Percentiles rank a stretch among this genome's conserved stretches.
Evolutionary conservation across 2,888 invertebrate genomes (phyloP).

Genomic region (Taphrorychus bicolor): DNA sequence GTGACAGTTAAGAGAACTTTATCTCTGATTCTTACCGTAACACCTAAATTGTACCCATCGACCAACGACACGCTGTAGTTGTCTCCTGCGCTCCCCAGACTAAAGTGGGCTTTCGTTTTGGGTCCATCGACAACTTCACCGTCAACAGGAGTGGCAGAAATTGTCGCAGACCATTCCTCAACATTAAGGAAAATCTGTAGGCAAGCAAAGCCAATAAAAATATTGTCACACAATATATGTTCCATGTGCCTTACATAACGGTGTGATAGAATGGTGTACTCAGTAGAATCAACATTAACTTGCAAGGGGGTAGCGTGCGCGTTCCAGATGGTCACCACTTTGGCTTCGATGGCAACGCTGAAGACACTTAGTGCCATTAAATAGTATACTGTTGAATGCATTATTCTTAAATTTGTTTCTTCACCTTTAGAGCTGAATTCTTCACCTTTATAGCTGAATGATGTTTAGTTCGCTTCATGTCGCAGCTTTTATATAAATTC

Average conservation of each 20-base stretch:
- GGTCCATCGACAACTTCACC: constrained; percentile 58
- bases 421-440: no score
- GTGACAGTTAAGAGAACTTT: no score
- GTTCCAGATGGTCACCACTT: constrained; percentile 23
- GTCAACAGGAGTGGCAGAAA: constrained; percentile 57
- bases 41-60: constrained; percentile 61
- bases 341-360: constrained; percentile 8
- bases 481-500: no score
- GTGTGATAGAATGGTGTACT: constrained; percentile 10
- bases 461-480: no score
- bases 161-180: constrained; percentile 42
- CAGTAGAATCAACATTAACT: constrained; percentile 9
- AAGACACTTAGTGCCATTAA: constrained; percentile 7
- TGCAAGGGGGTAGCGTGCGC: constrained; percentile 1
- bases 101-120: constrained; percentile 59
- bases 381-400: no score
- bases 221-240: no score
- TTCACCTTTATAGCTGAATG: no score
- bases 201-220: no score
- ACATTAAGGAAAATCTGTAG: not conserved
- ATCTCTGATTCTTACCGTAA: constrained; percentile 44
- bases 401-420: no score
- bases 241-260: constrained; percentile 30
- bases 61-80: constrained; percentile 61
- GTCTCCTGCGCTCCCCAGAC: constrained; percentile 55